Conservation (phyloP, 2,888 invertebrate genomes). For the Elmis aenea region DNA sequence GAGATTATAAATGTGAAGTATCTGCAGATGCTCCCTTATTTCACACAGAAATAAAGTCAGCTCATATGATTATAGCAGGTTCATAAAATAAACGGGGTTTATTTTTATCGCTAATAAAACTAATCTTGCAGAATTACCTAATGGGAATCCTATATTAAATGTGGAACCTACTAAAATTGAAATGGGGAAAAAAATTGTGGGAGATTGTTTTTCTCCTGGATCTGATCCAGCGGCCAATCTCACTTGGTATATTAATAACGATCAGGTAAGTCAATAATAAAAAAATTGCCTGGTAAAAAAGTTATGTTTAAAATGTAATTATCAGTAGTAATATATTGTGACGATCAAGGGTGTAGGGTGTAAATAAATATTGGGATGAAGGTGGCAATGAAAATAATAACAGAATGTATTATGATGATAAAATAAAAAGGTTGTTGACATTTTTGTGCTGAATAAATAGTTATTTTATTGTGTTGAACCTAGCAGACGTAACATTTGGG, state of each 20-base stretch:
- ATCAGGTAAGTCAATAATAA: slow-evolving; percentile 40
- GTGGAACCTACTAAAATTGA: slow-evolving; percentile 46
- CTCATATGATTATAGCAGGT: slow-evolving; percentile 46
- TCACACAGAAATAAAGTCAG: slow-evolving; percentile 44
- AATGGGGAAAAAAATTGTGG: slow-evolving; percentile 44
- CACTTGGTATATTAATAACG: slow-evolving; percentile 48
- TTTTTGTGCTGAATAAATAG: too few species aligned
- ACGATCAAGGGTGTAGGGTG: too few species aligned
- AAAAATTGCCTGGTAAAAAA: too few species aligned
- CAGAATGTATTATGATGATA: too few species aligned
- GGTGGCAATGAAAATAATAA: too few species aligned
- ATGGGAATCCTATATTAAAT: slow-evolving; percentile 39
- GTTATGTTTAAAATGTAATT: neutral
- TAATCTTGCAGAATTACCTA: slow-evolving; percentile 41
- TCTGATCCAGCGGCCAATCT: slow-evolving; percentile 47
- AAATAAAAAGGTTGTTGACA: too few species aligned
- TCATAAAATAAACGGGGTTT: slow-evolving; percentile 4
- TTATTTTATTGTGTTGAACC: too few species aligned
- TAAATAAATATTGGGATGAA: too few species aligned
- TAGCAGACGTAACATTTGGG: too few species aligned
- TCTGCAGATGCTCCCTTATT: slow-evolving; percentile 46
- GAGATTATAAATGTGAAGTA: slow-evolving; percentile 47
- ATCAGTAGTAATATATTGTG: neutral
- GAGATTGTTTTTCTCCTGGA: slow-evolving; percentile 44
- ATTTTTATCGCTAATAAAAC: slow-evolving; percentile 1